Conservation (phyloP, 2,888 invertebrate species). For the Eulithis prunata region DNA sequence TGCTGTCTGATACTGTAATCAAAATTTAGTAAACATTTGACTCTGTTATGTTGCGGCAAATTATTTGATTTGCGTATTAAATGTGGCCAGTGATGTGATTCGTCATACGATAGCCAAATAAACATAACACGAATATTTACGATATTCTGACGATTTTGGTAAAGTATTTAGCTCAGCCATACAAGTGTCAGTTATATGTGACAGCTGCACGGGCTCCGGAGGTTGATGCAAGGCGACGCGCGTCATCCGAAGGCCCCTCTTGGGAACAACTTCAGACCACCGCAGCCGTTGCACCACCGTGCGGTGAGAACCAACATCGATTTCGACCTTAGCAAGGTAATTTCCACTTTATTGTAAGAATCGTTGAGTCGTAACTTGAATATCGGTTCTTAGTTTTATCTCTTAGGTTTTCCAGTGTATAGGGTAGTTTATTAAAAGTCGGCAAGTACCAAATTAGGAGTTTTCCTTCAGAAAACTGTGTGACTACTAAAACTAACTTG, state of each 20-base stretch:
- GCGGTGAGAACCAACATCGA: conserved; percentile 98
- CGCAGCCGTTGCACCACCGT: conserved; percentile 96
- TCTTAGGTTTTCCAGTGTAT: no score
- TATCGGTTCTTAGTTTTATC: background rate
- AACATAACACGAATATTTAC: background rate
- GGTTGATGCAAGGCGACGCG: conserved; percentile 94
- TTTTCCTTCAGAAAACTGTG: no score
- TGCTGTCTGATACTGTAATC: conserved; percentile 7
- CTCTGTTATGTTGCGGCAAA: background rate
- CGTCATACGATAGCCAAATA: background rate
- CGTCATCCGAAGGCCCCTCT: conserved; percentile 95
- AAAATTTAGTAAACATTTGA: conserved; percentile 3
- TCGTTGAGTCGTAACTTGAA: background rate
- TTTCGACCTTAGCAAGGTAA: conserved; percentile 92
- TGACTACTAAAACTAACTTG: no score
- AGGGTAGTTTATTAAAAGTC: conserved; percentile 11
- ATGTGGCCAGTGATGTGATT: background rate
- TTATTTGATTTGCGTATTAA: background rate
- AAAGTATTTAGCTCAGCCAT: background rate
- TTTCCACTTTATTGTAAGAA: conserved; percentile 32
- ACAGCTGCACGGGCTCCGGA: conserved; percentile 92
- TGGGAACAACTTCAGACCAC: conserved; percentile 97
- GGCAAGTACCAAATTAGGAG: background rate
- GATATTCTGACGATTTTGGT: no score
- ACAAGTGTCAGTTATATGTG: conserved; percentile 32